Percentiles rank a stretch among this genome's conserved stretches.
Conservation (phyloP, 1,140 invertebrate genomes). For the Agraylea sexmaculata region DNA sequence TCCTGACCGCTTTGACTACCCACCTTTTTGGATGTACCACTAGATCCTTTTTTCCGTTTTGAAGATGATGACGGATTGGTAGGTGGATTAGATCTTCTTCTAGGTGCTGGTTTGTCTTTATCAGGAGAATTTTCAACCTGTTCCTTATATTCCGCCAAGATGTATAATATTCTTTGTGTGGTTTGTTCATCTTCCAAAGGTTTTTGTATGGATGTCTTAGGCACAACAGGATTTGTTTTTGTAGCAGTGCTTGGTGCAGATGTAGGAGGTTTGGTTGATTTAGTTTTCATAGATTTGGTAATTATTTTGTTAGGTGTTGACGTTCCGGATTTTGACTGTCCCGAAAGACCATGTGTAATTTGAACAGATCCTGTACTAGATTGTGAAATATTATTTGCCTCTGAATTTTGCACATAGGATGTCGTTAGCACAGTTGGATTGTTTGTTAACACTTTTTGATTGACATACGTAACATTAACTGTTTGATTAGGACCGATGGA, state of each 20-base stretch:
- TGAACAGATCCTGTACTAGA: slow-evolving; percentile 29
- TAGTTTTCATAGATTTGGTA: slow-evolving; percentile 38
- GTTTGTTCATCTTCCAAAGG: slow-evolving; percentile 72
- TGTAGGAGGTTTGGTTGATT: slow-evolving; percentile 37
- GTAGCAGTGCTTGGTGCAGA: slow-evolving; percentile 44
- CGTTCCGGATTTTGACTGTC: slow-evolving; percentile 26
- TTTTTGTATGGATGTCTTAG: slow-evolving; percentile 57
- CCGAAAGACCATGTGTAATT: slow-evolving; percentile 28
- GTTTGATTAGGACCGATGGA: slow-evolving; percentile 34
- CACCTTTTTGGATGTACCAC: slow-evolving; percentile 41
- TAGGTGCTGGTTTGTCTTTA: slow-evolving; percentile 69
- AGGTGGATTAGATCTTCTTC: slow-evolving; percentile 59
- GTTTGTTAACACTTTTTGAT: slow-evolving; percentile 25
- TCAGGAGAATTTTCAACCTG: slow-evolving; percentile 68
- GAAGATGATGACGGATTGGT: slow-evolving; percentile 57
- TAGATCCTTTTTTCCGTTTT: slow-evolving; percentile 59
- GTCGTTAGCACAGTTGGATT: slow-evolving; percentile 25
- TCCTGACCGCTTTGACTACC: slow-evolving; percentile 36
- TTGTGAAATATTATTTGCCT: slow-evolving; percentile 33
- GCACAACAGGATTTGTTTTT: slow-evolving; percentile 52
- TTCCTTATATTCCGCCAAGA: slow-evolving; percentile 69
- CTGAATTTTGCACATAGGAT: slow-evolving; percentile 26
- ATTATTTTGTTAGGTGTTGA: slow-evolving; percentile 30
- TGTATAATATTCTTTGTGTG: slow-evolving; percentile 66
- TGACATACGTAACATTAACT: slow-evolving; percentile 36